These are phyloP conservation scores for Syrista parreyssii DNA, from an alignment of 2,888 invertebrate species.

Conservation along the genomic window DNA sequence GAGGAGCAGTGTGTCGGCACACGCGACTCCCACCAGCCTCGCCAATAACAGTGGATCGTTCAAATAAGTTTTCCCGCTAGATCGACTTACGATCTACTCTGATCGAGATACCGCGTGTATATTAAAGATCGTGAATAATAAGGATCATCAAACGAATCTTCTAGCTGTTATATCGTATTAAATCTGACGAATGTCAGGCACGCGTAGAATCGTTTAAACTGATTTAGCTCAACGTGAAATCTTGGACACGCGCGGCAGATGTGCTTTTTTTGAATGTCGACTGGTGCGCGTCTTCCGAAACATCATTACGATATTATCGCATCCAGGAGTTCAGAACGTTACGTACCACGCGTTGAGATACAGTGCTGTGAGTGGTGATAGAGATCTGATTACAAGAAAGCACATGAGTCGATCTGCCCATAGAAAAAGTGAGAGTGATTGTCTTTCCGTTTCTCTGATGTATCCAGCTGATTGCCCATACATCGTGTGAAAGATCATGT, in stretches of 20 bases:
- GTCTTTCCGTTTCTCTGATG: not conserved
- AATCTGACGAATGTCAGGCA: not conserved
- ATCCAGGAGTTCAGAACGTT: not conserved
- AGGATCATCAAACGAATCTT: not conserved
- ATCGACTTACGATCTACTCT: not conserved
- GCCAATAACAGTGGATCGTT: not conserved
- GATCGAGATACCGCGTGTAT: not conserved
- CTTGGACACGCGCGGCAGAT: not conserved
- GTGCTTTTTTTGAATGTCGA: not conserved
- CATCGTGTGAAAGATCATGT: not conserved
- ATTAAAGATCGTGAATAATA: not conserved
- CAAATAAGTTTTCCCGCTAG: not conserved
- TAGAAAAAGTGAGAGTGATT: not conserved
- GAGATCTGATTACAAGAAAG: slow-evolving; percentile 23
- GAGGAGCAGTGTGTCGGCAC: not conserved
- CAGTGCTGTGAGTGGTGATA: slow-evolving; percentile 54
- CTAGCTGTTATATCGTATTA: not conserved
- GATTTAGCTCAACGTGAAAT: no score
- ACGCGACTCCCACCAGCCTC: not conserved
- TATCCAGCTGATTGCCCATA: not conserved
- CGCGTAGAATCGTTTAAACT: no score
- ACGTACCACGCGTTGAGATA: not conserved
- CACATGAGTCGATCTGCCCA: slow-evolving; percentile 10
- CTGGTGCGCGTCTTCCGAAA: not conserved
- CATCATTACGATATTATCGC: not conserved